Conservation (phyloP, 1,140 invertebrate species). For the silkworm (Bombyx mori) region ASM3026992v2 NC_085124.1:13137501-13138000, state of each 20-base stretch:
- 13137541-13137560: slow-evolving; percentile 57
- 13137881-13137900: slow-evolving; percentile 17
- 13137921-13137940: slow-evolving; percentile 42
- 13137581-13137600: slow-evolving; percentile 51
- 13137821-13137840: slow-evolving; percentile 1
- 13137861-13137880: slow-evolving; percentile 26
- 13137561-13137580: slow-evolving; percentile 43
- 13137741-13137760: slow-evolving; percentile 69
- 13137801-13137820: slow-evolving; percentile 39
- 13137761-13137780: slow-evolving; percentile 62
- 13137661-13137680: slow-evolving; percentile 41
- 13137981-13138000: slow-evolving; percentile 5
- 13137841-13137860: too few species aligned
- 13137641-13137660: slow-evolving; percentile 38
- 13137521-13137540: slow-evolving; percentile 66
- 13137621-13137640: slow-evolving; percentile 34
- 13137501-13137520: slow-evolving; percentile 47
- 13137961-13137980: slow-evolving; percentile 16
- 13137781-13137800: slow-evolving; percentile 69
- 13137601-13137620: slow-evolving; percentile 55
- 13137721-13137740: slow-evolving; percentile 60
- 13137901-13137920: slow-evolving; percentile 10
- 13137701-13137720: slow-evolving; percentile 54
- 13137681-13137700: slow-evolving; percentile 60
- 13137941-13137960: slow-evolving; percentile 58